Evolutionary conservation across 2,888 invertebrate species (phyloP).

Genomic region (Aporophyla lueneburgensis): DNA sequence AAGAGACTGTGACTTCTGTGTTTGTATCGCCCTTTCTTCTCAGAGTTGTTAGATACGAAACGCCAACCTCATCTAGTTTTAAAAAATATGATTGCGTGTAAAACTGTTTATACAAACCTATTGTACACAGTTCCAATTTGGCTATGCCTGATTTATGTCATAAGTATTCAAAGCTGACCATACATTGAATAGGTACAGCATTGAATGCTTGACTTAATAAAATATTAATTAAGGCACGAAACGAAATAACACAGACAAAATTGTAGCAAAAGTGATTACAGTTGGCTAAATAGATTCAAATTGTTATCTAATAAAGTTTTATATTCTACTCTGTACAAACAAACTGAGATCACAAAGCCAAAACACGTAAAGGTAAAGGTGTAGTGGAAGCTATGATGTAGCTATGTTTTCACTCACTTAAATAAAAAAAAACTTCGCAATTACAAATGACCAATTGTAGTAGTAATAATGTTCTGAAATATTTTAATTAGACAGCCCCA

Average conservation of each 20-base stretch:
- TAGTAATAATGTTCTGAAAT: no score
- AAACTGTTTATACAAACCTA: no score
- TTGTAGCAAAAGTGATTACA: conserved; percentile 20
- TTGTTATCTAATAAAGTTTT: conserved; percentile 62
- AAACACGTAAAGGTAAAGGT: conserved; percentile 33
- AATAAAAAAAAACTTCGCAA: no score
- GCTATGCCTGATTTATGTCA: not conserved
- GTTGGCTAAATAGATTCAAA: conserved; percentile 53
- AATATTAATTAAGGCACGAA: not conserved
- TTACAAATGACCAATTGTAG: no score
- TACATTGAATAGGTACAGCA: not conserved
- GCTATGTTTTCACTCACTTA: no score
- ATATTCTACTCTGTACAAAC: conserved; percentile 40
- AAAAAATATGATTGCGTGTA: no score
- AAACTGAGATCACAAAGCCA: conserved; percentile 25
- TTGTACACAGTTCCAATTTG: no score
- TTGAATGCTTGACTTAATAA: not conserved
- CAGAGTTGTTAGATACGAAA: no score
- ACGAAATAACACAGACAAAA: not conserved
- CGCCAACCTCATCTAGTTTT: no score
- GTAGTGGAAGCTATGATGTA: conserved; percentile 23
- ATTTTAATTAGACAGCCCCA: no score
- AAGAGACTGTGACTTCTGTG: no score
- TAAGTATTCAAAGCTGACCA: not conserved
- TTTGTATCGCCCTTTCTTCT: no score